These are phyloP conservation scores for Danaus chrysippus DNA, from an alignment of 2,888 invertebrate genomes.

Conservation along the genomic window DNA sequence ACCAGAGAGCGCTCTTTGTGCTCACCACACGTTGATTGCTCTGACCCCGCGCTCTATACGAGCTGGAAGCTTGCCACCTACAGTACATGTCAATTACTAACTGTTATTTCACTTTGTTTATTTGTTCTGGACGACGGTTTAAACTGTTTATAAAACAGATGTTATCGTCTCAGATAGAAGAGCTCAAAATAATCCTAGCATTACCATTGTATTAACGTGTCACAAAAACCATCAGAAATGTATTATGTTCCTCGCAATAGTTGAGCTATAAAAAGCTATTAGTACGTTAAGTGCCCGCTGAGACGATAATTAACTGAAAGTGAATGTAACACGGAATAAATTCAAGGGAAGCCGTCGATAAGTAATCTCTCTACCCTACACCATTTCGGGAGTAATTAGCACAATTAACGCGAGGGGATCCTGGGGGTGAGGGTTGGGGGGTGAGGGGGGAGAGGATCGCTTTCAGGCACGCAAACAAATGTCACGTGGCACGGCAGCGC, in stretches of 20 bases:
- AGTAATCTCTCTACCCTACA: slow-evolving; percentile 74
- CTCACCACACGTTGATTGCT: slow-evolving; percentile 53
- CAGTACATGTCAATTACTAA: no score
- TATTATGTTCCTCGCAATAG: no score
- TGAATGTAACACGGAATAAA: slow-evolving; percentile 54
- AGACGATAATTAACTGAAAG: slow-evolving; percentile 4
- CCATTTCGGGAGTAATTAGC: slow-evolving; percentile 80
- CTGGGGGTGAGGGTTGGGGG: slow-evolving; percentile 21
- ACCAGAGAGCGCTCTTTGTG: slow-evolving; percentile 12
- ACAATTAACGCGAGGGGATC: slow-evolving; percentile 71
- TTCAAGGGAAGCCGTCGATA: slow-evolving; percentile 71
- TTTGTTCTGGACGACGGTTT: no score
- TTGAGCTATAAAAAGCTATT: background rate
- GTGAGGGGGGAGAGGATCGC: slow-evolving; percentile 55
- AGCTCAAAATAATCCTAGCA: no score
- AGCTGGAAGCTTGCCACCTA: no score
- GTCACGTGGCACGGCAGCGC: slow-evolving; percentile 74
- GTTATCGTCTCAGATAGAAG: no score
- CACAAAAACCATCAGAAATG: no score
- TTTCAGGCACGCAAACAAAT: slow-evolving; percentile 79
- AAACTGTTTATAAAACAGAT: no score
- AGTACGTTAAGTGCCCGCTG: slow-evolving; percentile 6
- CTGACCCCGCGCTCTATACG: no score
- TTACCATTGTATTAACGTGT: no score
- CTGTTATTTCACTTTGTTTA: no score